Base-by-base conservation (phyloP, 2,888 invertebrate species). In the Drosophila neotestacea region DNA sequence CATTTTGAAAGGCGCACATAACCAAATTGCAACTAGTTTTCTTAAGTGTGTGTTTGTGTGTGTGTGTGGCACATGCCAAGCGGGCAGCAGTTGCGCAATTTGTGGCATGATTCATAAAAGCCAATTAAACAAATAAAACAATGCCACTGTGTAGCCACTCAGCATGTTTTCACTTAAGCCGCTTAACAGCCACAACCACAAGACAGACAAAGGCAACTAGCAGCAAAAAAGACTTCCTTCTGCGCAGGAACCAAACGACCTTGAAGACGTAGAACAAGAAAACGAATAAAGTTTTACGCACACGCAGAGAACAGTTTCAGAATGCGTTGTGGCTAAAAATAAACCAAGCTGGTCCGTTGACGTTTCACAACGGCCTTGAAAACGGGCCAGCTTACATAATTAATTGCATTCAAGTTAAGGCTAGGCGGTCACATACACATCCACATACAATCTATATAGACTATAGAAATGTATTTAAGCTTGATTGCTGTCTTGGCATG, bases 291-390 rank as follows among this genome's bases (percentile, higher is more conserved):
- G 74, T 73, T 63, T 51, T 70, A 81, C 77, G 79, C 75, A 81
- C 77, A 83, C 77, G 86, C 74, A 81, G 71, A 84, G 81, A 86
- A 86, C 81, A 77, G 81, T 85, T 85, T 78, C 70, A 73, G 73
- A 64, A 71, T 71, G 56, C 70, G 70, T 61, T 61, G 58, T 62
- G 74, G 81, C 77, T 84, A 84, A 72, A 84, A 84, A 86, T 86
- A 85, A 69, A 70, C 10, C 32, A 28, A 34, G 11, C 38, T 59
- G 51, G 52, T 55, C 48, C 27, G 60, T 61, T 74, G 48, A 34
- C 54, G 54, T 59, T 70, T 74, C 44, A 65, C 27, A 48, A 42
- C 63, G 79, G 66, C 86, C 85, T 89, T 85, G 83, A 51, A 51
- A 51, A 38, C 54, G 51, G 48, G 38, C 66, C 68, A 47, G 67